phyloP scores from a whole-genome alignment of 1,140 invertebrate genomes.

The Drosophila mayri region DNA sequence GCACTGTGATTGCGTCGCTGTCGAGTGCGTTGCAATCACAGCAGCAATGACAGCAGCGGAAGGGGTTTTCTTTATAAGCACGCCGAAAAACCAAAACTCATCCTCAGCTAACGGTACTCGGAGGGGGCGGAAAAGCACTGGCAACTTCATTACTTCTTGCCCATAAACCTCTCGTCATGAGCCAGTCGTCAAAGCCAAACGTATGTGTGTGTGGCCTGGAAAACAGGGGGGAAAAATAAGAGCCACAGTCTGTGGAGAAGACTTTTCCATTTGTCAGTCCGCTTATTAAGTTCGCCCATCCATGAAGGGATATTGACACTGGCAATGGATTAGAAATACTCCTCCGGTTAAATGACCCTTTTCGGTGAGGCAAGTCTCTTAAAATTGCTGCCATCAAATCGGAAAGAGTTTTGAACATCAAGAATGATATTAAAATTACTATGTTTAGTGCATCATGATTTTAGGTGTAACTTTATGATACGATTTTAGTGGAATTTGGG shows the following conservation, averaged over 20 bases:
- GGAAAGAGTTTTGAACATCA: not conserved
- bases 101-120: slow-evolving; percentile 43
- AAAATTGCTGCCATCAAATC: not conserved
- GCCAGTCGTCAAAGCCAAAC: slow-evolving; percentile 34
- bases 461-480: not conserved
- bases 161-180: slow-evolving; percentile 53
- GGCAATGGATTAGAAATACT: slow-evolving; percentile 29
- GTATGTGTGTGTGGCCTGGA: slow-evolving; percentile 11
- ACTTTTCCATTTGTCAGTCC: slow-evolving; percentile 44
- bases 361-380: not conserved
- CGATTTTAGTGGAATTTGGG: too few species aligned
- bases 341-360: not conserved
- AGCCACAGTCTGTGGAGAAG: slow-evolving; percentile 10
- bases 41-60: slow-evolving; percentile 19
- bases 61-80: slow-evolving; percentile 16
- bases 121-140: slow-evolving; percentile 28
- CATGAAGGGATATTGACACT: slow-evolving; percentile 46
- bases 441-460: not conserved
- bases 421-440: slow-evolving; percentile 7
- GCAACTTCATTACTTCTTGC: slow-evolving; percentile 47
- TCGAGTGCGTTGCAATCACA: slow-evolving; percentile 57
- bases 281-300: slow-evolving; percentile 30
- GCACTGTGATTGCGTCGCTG: slow-evolving; percentile 56
- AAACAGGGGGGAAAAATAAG: slow-evolving; percentile 3
- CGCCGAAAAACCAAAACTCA: slow-evolving; percentile 45